Conservation (phyloP, 2,797 vertebrate genomes). For the Rousettus madagascariensis region DNA sequence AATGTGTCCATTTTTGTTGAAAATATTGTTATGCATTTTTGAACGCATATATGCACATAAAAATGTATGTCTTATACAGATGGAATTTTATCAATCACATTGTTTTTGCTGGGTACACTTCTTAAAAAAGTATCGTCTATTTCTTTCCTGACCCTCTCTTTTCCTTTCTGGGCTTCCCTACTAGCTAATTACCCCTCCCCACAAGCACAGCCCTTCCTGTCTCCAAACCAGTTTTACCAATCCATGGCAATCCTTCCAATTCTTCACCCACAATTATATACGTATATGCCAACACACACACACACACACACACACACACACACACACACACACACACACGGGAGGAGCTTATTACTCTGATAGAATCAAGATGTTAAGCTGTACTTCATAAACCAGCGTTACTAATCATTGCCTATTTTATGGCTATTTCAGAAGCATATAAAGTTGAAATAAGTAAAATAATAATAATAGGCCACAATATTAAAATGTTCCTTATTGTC, state of each 20-base stretch:
- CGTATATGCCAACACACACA: neutral
- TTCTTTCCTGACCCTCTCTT: neutral
- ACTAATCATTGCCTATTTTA: conserved; percentile 24
- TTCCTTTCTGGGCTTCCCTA: neutral
- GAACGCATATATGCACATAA: neutral
- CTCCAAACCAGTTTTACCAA: neutral
- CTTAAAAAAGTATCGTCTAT: neutral
- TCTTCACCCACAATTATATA: neutral
- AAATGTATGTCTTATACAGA: neutral
- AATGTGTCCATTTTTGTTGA: neutral
- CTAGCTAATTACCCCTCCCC: neutral
- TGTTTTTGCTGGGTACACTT: neutral
- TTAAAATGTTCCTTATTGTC: neutral
- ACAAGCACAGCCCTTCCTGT: neutral
- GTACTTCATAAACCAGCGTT: neutral
- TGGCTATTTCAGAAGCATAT: neutral
- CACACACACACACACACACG: neutral
- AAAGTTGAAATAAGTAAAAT: conserved; percentile 32
- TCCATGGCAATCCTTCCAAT: neutral
- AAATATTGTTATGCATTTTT: neutral
- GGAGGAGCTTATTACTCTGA: neutral
- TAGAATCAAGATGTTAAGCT: conserved; percentile 42
- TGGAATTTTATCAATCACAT: neutral
- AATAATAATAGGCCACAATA: neutral
- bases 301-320: neutral